Evolutionary conservation across 2,113 vertebrate species (phyloP).

Genomic region (Mandrillus leucophaeus): DNA sequence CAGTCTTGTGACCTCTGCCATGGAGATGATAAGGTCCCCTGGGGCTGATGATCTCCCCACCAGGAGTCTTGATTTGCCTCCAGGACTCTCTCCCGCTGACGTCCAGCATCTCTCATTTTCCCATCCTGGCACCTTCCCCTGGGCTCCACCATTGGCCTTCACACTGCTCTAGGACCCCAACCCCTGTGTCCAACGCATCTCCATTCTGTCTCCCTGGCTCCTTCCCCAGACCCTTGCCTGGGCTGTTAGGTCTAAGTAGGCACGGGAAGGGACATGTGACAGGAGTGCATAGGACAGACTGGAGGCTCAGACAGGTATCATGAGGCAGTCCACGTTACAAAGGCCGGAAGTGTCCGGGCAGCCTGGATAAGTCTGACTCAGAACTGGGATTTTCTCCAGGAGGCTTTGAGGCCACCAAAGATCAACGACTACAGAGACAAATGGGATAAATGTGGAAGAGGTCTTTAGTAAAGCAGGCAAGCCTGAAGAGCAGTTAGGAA

Average conservation of each 20-base stretch:
- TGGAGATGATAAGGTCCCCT: background rate
- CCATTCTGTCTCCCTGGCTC: background rate
- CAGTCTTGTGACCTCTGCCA: background rate
- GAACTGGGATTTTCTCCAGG: background rate
- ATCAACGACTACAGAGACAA: background rate
- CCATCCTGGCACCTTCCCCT: no score
- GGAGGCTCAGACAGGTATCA: background rate
- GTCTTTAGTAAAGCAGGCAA: background rate
- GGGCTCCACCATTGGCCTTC: accelerated
- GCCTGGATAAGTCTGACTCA: background rate
- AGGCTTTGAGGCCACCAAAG: background rate
- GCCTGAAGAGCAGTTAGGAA: background rate
- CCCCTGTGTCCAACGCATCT: background rate
- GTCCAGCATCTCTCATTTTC: background rate
- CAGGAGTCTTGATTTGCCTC: background rate
- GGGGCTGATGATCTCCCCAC: background rate
- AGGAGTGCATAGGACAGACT: accelerated
- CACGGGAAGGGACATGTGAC: background rate
- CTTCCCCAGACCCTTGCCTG: background rate
- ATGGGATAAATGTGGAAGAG: background rate
- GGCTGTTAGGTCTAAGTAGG: background rate
- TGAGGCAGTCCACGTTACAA: background rate
- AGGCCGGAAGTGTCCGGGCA: background rate
- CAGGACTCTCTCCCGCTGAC: no score
- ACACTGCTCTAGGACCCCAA: accelerated